A percentile compares a stretch with the other conserved stretches of the same genome.
Conservation (phyloP, 2,888 invertebrate genomes). For the Dasysyrphus albostriatus region DNA sequence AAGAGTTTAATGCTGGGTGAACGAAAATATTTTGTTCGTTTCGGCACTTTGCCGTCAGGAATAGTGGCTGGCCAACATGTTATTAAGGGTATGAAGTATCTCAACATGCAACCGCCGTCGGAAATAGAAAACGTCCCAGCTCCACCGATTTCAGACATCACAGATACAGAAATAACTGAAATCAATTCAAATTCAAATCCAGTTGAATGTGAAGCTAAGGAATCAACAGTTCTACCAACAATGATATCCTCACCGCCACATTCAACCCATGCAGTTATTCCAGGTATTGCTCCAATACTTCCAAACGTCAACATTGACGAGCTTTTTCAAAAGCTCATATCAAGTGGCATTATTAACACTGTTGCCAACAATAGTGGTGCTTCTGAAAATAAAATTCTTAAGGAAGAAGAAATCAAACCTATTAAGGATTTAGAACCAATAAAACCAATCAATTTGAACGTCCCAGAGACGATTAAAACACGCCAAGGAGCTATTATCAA, state of each 20-base stretch:
- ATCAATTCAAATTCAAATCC: slow-evolving; percentile 72
- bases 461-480: slow-evolving; percentile 89
- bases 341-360: slow-evolving; percentile 90
- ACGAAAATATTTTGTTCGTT: slow-evolving; percentile 91
- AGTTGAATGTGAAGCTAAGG: slow-evolving; percentile 62
- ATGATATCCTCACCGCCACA: slow-evolving; percentile 87
- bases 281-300: slow-evolving; percentile 60
- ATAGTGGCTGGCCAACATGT: slow-evolving; percentile 89
- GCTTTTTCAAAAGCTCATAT: slow-evolving; percentile 93
- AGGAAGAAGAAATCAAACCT: slow-evolving; percentile 80
- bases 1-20: slow-evolving; percentile 90
- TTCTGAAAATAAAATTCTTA: slow-evolving; percentile 32
- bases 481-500: slow-evolving; percentile 90
- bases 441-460: slow-evolving; percentile 87
- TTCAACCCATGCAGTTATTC: slow-evolving; percentile 83
- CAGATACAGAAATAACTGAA: neutral
- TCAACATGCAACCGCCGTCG: slow-evolving; percentile 81
- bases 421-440: slow-evolving; percentile 83
- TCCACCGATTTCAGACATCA: slow-evolving; percentile 68
- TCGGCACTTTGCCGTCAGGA: slow-evolving; percentile 90
- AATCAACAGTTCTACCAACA: slow-evolving; percentile 82
- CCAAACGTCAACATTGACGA: slow-evolving; percentile 89
- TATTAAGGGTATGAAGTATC: slow-evolving; percentile 90
- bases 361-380: slow-evolving; percentile 76
- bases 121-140: slow-evolving; percentile 78